Conservation (phyloP, 1,140 invertebrate species). For the Lasioglossum baleicum region DNA sequence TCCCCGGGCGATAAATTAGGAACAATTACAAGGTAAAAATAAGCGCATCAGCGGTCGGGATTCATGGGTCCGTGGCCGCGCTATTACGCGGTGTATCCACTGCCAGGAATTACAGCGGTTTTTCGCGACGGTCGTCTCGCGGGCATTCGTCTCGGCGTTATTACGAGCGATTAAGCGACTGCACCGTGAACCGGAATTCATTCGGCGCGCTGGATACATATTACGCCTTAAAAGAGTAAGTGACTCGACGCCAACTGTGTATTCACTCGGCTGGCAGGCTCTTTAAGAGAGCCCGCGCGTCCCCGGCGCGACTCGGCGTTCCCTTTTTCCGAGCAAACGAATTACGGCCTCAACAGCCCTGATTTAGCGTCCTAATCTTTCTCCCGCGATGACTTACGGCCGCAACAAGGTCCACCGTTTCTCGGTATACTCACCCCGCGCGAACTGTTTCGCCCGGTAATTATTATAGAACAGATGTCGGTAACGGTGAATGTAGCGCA, state of each 20-base stretch:
- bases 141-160: conserved; percentile 62
- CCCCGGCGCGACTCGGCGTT: conserved; percentile 8
- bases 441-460: conserved; percentile 28
- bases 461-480: conserved; percentile 23
- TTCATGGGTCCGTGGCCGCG: conserved; percentile 28
- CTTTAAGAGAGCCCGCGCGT: conserved; percentile 42
- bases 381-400: conserved; percentile 15
- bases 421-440: neutral
- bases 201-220: conserved; percentile 59
- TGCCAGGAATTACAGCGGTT: conserved; percentile 58
- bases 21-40: conserved; percentile 15
- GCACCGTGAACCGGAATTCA: conserved; percentile 55
- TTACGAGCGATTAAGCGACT: conserved; percentile 68
- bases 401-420: conserved; percentile 25
- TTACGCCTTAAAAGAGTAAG: conserved; percentile 63
- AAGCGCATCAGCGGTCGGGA: conserved; percentile 12
- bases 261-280: conserved; percentile 57
- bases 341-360: conserved; percentile 46
- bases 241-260: conserved; percentile 48
- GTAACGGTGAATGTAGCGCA: conserved; percentile 13
- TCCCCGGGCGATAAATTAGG: conserved; percentile 9
- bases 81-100: conserved; percentile 39
- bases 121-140: conserved; percentile 52
- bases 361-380: conserved; percentile 54
- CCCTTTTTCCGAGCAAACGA: conserved; percentile 35